Percentiles rank a stretch among this genome's conserved stretches.
Evolutionary conservation across 2,888 invertebrate species (phyloP).

Genomic region (Macaria notata): DNA sequence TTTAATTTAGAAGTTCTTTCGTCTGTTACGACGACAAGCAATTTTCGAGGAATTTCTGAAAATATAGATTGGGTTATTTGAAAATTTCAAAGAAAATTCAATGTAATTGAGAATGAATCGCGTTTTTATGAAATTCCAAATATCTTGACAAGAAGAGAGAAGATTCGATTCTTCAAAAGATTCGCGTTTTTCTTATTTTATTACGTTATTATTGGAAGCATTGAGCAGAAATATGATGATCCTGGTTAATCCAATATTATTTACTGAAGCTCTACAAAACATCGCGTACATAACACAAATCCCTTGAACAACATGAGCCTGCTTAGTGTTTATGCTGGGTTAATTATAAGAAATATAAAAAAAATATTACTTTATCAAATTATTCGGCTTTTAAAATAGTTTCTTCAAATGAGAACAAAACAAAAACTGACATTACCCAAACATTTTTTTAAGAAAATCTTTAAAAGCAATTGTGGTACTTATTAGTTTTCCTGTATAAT

Average conservation of each 20-base stretch:
- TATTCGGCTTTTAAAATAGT: background rate
- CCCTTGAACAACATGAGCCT: conserved; percentile 3
- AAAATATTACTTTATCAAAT: too few relatives aligned
- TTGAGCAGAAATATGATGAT: conserved; percentile 20
- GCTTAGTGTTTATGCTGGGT: background rate
- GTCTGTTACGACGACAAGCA: background rate
- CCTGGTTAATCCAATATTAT: conserved; percentile 27
- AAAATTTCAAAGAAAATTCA: too few relatives aligned
- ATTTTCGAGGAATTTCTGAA: background rate
- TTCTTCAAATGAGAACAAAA: too few relatives aligned
- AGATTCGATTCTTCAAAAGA: conserved; percentile 3
- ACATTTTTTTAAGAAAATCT: too few relatives aligned
- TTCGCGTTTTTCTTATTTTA: conserved; percentile 8
- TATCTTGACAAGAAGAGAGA: too few relatives aligned
- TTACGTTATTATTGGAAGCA: conserved; percentile 20
- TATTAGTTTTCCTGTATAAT: too few relatives aligned
- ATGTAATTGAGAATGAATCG: too few relatives aligned
- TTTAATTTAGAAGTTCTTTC: background rate
- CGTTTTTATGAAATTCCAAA: too few relatives aligned
- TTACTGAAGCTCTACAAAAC: conserved; percentile 26
- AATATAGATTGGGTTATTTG: background rate
- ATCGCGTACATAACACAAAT: conserved; percentile 19
- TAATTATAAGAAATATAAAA: conserved; percentile 13
- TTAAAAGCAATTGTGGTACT: too few relatives aligned
- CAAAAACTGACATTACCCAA: too few relatives aligned